Evolutionary conservation across 2,797 vertebrate genomes (phyloP), one percentile per base, ranked within the genome.

Genomic region (Stomatorhinus walkeri): DNA sequence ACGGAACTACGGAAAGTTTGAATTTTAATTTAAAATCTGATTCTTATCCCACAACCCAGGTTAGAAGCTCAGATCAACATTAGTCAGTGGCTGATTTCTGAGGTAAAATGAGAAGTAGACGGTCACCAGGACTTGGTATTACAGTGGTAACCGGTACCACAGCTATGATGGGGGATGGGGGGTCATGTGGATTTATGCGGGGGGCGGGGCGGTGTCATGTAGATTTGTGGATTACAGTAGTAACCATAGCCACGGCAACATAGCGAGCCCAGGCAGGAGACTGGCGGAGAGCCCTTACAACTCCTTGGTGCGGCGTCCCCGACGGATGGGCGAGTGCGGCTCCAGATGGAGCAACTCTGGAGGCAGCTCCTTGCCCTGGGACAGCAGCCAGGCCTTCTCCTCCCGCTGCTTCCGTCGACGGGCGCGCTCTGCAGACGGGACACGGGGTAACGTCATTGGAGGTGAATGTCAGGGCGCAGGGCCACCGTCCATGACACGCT

Each of bases 321-420:
- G 96, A 84, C 94, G 95, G 48, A 95, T 89, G 1, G 98, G 98
- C 14, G 98, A 99, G 28, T 94, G 95, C 0, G 97, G 96, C 91
- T 99, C 98, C 91, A 99, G 92, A 88, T 98, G 97, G 86, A 97
- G 93, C 79, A 99, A 96, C 88, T 99, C 97, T 9, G 97, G 96
- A 0, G 98, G 98, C 0, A 99, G 96, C 16, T 97, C 97, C 92
- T 99, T 98, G 28, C 98, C 98, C 91, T 99, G 96, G 0, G 98
- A 98, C 88, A 99, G 93, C 88, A 99, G 91, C 97, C 97, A 98
- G 24, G 97, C 97, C 76, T 96, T 95, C 89, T 99, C 97, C 90
- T 99, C 98, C 85, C 98, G 96, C 92, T 98, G 97, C 91, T 97
- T 97, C 85, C 98, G 95, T 90, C 98, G 96, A 91, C 97, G 97